These are phyloP conservation scores for Myocastor coypus DNA, from an alignment of 2,113 vertebrate genomes.

Conservation along the genomic window DNA sequence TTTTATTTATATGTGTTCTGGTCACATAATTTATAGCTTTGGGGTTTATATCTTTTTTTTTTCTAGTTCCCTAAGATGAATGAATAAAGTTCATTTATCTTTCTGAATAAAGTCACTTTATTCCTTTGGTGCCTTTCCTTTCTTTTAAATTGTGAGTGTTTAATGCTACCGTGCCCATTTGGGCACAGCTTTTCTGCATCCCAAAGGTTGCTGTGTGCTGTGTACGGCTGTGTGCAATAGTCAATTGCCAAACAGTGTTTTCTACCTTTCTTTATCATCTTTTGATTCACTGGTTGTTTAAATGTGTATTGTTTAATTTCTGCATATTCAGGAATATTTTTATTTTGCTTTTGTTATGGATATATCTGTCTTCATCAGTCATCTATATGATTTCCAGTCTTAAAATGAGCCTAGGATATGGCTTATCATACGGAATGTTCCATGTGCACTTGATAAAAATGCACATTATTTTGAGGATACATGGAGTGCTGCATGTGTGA, in stretches of 20 bases:
- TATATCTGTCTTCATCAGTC: background rate
- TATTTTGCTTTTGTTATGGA: background rate
- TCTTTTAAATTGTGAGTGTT: background rate
- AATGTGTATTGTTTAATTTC: background rate
- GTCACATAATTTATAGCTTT: background rate
- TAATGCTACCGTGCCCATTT: background rate
- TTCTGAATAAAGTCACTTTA: background rate
- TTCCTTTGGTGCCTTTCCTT: background rate
- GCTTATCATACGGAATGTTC: background rate
- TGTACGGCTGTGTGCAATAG: background rate
- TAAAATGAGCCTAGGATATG: background rate
- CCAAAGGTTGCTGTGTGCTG: background rate
- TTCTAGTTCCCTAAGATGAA: background rate
- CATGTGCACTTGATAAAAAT: background rate
- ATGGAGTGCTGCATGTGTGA: background rate
- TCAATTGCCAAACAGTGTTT: background rate
- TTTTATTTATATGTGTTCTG: background rate
- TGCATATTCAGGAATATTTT: background rate
- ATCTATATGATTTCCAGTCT: background rate
- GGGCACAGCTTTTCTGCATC: background rate
- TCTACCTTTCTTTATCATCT: background rate
- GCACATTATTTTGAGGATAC: background rate
- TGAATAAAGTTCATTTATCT: too few species aligned
- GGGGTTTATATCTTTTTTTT: background rate
- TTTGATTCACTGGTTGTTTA: background rate